Base-by-base conservation (phyloP, 2,797 vertebrate genomes). In the Cryptoprocta ferox region DNA sequence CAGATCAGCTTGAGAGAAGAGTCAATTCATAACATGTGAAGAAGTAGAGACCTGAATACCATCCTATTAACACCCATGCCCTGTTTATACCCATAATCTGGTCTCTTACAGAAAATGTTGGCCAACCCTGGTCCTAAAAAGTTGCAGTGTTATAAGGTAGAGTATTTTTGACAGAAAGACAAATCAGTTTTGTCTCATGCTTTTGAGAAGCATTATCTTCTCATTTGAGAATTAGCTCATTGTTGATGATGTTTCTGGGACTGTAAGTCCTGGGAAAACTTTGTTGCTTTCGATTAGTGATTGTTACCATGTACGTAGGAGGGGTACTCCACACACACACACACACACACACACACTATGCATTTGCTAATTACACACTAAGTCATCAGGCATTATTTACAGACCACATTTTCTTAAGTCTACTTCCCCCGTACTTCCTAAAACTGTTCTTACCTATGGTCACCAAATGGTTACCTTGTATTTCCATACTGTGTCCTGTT, bases 181-280 rank as follows among this genome's bases (percentile, higher is more conserved):
- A 45, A 48, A 76, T 76, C 42, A 63, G 15, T 73, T 71, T 91
- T 76, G 89, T 39, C 28, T 61, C 19, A n/a, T 39, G 19, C 39
- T 92, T 95, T 95, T 63, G 56, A 45, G 76, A 59, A 59, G 7
- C 8, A 59, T 59, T 59, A 59, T 89, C 76, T 68, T 7, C 78
- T 81, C 45, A 61, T 42, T 96, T 95, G 75, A 78, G 85, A 94
- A 92, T 26, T 56, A 18, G 11, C 37, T 95, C 26, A 21, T 42
- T 68, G 70, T 35, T 30, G 21, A 50, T 35, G 63, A 80, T 81
- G 42, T 32, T 78, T 76, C 81, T 70, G 37, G 42, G 24, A 66
- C 63, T 65, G 5, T 26, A 70, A 83, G 26, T 84, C 35, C 45
- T 66, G 70, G 12, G 61, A 82, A 91, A 82, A 66, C 13, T 48